A percentile compares a stretch with the other conserved stretches of the same genome.
These are phyloP conservation scores for Pampus argenteus DNA, from an alignment of 2,797 vertebrate genomes.

Conservation along the genomic window DNA sequence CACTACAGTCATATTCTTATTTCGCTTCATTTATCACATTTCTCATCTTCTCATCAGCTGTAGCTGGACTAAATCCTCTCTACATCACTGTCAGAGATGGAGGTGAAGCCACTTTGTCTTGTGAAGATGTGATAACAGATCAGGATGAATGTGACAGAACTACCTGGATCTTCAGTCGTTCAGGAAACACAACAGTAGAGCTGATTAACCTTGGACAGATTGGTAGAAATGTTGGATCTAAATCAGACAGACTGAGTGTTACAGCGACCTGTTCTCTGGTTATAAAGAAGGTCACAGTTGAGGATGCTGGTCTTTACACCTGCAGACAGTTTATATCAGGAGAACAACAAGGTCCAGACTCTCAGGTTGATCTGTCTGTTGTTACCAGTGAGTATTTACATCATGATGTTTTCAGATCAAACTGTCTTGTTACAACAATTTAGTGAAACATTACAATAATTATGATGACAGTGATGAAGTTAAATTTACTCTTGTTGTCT, in stretches of 20 bases:
- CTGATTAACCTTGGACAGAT: background rate
- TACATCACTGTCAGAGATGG: background rate
- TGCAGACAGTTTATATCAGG: background rate
- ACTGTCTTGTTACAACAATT: no score
- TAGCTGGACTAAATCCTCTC: background rate
- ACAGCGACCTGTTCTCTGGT: constrained; percentile 47
- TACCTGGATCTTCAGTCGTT: background rate
- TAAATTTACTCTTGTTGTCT: background rate
- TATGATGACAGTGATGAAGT: background rate
- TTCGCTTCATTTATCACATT: no score
- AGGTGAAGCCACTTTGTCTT: constrained; percentile 18
- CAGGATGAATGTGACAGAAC: background rate
- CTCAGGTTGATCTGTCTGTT: constrained; percentile 31
- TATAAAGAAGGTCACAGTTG: constrained; percentile 12
- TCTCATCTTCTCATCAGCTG: background rate
- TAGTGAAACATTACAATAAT: background rate
- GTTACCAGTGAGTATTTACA: constrained; percentile 51
- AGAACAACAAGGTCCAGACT: no score
- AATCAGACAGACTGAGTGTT: constrained; percentile 33
- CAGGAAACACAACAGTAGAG: fast-evolving
- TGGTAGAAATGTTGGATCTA: fast-evolving
- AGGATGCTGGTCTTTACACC: background rate
- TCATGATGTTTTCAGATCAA: background rate
- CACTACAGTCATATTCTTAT: no score
- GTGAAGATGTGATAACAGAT: background rate